Percentiles rank a stretch among this genome's conserved stretches.
Conservation (phyloP, 2,113 vertebrate species). For the Dendropsophus ebraccatus region DNA sequence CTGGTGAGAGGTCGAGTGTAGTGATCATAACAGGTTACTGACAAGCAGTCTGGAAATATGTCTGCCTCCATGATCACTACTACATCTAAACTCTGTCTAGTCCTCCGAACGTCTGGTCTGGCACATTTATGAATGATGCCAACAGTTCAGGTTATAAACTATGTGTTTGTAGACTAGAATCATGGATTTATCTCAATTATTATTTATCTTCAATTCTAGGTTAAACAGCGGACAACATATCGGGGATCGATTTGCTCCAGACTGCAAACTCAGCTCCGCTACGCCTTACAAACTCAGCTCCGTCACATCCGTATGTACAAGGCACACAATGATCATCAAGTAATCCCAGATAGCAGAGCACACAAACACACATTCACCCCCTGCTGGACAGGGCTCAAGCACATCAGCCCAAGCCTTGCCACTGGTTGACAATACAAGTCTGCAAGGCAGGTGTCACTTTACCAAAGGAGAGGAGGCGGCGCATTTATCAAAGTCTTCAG, state of each 20-base stretch:
- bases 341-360: slow-evolving; percentile 13
- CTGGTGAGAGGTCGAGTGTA: not conserved
- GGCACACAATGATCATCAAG: slow-evolving; percentile 26
- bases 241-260: not conserved
- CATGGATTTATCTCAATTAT: not conserved
- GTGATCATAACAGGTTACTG: not conserved
- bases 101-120: too few relatives aligned
- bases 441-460: slow-evolving; percentile 52
- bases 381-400: slow-evolving; percentile 49
- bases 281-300: not conserved
- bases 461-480: slow-evolving; percentile 28
- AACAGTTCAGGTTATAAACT: not conserved
- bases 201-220: not conserved
- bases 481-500: slow-evolving; percentile 48
- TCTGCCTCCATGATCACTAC: not conserved
- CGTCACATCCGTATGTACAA: not conserved
- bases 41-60: not conserved
- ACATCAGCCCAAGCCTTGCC: slow-evolving; percentile 28
- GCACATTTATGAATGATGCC: not conserved
- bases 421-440: slow-evolving; percentile 41
- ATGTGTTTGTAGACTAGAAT: not conserved
- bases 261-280: not conserved
- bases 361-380: slow-evolving; percentile 41
- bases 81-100: not conserved
- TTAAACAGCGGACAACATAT: not conserved